A percentile compares a stretch with the other conserved stretches of the same genome.
Evolutionary conservation across 2,113 vertebrate species (phyloP).

Genomic region (Megalops atlanticus): DNA sequence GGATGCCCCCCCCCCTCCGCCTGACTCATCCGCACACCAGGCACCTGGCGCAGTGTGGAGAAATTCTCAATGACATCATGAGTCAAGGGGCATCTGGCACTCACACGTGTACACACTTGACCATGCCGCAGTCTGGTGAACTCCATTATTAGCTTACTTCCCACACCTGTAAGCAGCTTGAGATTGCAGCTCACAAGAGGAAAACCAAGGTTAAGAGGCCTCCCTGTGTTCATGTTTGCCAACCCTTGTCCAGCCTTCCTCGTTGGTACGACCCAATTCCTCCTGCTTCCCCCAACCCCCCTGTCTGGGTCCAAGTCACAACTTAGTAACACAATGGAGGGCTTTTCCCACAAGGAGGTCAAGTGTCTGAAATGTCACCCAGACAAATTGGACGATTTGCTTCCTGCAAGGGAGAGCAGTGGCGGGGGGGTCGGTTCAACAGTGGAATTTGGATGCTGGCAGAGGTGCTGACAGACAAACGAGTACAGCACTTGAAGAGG

Average conservation of each 20-base stretch:
- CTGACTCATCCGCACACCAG: not conserved
- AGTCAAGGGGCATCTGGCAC: not conserved
- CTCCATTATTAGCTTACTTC: not conserved
- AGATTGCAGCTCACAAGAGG: not conserved
- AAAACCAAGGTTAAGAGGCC: not conserved
- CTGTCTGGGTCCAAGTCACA: not conserved
- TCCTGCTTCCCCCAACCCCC: no score
- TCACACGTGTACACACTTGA: not conserved
- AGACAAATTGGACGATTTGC: not conserved
- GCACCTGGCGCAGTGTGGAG: not conserved
- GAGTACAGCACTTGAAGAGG: no score
- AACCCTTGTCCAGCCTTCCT: not conserved
- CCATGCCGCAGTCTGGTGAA: not conserved
- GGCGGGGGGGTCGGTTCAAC: not conserved
- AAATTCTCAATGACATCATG: slow-evolving; percentile 5
- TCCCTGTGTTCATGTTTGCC: not conserved
- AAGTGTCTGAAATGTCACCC: slow-evolving; percentile 6
- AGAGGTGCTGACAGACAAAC: not conserved
- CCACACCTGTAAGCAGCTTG: not conserved
- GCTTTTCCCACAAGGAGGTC: not conserved
- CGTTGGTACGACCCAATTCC: not conserved
- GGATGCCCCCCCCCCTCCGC: not conserved
- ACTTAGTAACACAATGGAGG: slow-evolving; percentile 11
- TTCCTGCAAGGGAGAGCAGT: not conserved
- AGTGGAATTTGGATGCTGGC: not conserved